Percentiles rank a stretch among this genome's conserved stretches.
Evolutionary conservation across 2,888 invertebrate species (phyloP).

Genomic region (Linnaemya vulpina): DNA sequence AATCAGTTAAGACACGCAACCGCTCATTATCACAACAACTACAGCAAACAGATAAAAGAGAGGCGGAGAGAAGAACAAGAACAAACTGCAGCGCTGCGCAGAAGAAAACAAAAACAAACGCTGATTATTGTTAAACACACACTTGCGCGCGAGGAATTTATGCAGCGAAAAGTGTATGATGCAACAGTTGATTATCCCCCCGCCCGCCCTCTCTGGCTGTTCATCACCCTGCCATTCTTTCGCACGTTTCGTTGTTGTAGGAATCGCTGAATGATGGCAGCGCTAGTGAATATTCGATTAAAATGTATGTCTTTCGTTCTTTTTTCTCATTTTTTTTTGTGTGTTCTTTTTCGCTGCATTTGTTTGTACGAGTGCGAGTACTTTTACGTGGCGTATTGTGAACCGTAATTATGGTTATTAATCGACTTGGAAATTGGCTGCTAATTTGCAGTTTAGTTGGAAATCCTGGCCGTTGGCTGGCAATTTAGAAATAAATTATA

Average conservation of each 20-base stretch:
- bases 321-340: too few relatives aligned
- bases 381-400: conserved; percentile 66
- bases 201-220: background rate
- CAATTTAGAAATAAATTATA: conserved; percentile 85
- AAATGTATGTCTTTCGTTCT: conserved; percentile 44
- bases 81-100: conserved; percentile 23
- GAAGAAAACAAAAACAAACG: conserved; percentile 48
- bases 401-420: conserved; percentile 83
- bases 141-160: conserved; percentile 44
- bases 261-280: conserved; percentile 22
- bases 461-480: conserved; percentile 86
- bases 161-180: conserved; percentile 62
- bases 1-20: conserved; percentile 70
- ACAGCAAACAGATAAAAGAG: conserved; percentile 59
- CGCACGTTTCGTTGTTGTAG: conserved; percentile 10
- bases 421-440: conserved; percentile 86
- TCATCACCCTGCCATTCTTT: too few relatives aligned
- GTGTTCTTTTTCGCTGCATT: conserved; percentile 15
- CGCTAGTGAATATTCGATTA: conserved; percentile 65
- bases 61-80: background rate
- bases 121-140: conserved; percentile 67
- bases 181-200: conserved; percentile 55
- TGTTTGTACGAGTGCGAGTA: conserved; percentile 31
- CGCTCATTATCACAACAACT: conserved; percentile 65
- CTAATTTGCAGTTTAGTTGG: conserved; percentile 87